phyloP scores from a whole-genome alignment of 2,888 invertebrate genomes.

The Harmothoe impar region DNA sequence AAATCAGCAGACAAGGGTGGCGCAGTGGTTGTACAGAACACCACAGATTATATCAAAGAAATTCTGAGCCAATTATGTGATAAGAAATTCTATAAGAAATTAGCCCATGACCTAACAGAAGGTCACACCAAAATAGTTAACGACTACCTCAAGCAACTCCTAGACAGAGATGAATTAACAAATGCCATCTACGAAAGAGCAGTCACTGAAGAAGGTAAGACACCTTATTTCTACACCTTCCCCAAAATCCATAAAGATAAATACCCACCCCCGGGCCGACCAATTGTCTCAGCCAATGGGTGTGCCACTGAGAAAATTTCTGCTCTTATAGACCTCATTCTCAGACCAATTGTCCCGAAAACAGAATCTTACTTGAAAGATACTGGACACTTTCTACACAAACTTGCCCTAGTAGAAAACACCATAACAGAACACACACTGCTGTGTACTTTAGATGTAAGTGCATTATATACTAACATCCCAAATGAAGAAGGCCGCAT shows the following conservation, averaged over 20 bases:
- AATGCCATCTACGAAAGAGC: too few relatives aligned
- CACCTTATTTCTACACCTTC: neutral
- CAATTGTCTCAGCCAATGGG: neutral
- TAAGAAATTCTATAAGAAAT: too few relatives aligned
- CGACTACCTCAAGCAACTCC: too few relatives aligned
- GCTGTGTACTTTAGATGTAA: neutral
- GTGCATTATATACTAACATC: neutral
- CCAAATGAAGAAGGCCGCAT: neutral
- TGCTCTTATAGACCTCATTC: neutral
- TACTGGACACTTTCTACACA: neutral
- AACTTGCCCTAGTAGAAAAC: neutral
- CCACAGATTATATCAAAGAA: too few relatives aligned
- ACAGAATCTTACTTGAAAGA: neutral
- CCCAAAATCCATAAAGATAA: neutral
- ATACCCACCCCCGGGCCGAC: neutral
- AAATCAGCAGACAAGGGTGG: too few relatives aligned
- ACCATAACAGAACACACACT: neutral
- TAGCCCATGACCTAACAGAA: too few relatives aligned
- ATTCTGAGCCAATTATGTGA: too few relatives aligned
- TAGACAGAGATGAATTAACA: too few relatives aligned
- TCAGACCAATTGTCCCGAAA: neutral
- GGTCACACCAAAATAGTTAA: too few relatives aligned
- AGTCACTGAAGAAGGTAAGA: neutral
- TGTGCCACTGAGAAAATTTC: constrained; percentile 19
- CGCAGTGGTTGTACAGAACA: too few relatives aligned